A percentile compares a stretch with the other conserved stretches of the same genome.
These are phyloP conservation scores for Parotia lawesii DNA, from an alignment of 2,113 vertebrate genomes.

Conservation along the genomic window DNA sequence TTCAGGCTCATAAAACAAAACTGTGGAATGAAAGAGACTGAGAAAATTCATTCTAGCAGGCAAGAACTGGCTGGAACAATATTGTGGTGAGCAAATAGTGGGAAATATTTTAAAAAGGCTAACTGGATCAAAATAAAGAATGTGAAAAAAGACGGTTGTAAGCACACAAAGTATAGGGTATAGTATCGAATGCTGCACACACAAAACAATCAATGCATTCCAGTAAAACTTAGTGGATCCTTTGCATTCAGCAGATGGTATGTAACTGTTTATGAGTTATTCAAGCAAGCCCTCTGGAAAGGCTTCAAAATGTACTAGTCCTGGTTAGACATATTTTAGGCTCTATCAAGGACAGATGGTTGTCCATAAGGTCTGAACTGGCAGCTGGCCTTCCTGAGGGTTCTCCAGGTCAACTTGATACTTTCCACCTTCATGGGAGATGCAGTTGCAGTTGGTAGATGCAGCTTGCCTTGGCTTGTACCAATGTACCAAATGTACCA, in stretches of 20 bases:
- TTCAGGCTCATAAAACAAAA: background rate
- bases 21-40: background rate
- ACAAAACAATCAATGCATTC: background rate
- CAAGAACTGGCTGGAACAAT: background rate
- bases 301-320: background rate
- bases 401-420: background rate
- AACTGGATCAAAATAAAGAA: background rate
- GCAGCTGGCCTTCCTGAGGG: background rate
- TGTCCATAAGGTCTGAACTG: background rate
- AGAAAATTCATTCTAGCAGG: background rate
- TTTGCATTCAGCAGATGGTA: background rate
- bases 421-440: background rate
- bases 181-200: background rate
- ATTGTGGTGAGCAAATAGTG: background rate
- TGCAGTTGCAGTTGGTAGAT: background rate
- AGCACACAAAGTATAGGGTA: background rate
- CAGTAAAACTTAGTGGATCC: background rate
- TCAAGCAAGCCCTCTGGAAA: background rate
- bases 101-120: background rate
- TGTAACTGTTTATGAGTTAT: background rate
- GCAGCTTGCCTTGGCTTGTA: background rate
- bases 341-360: background rate
- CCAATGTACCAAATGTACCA: accelerated
- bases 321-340: background rate
- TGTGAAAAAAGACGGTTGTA: background rate